Base-by-base conservation (phyloP, 2,113 vertebrate species). In the Atractosteus spatula region DNA sequence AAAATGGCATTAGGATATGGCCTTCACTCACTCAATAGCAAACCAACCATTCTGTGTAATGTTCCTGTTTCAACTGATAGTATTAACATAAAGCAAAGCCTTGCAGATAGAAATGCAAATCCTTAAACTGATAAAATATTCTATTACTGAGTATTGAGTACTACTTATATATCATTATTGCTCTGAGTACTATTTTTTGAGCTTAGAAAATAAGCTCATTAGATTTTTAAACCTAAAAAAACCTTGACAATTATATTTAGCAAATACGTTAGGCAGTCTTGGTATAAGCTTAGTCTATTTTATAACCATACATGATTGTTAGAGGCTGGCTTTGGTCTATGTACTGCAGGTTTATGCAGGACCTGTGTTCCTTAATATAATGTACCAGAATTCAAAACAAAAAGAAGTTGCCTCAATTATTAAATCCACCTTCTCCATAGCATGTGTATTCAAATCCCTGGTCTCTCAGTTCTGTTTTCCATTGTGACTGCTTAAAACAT, bases 391-490 rank as follows among this genome's bases (percentile, higher is more conserved):
- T 74, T 80, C 85, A 78, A 86, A 84, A 79, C 79, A 83, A 81
- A 82, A 81, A 76, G 72, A 79, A 74, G 86, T 88, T 86, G 82
- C 78, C 82, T 84, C 82, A 67, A 77, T 84, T 81, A 82, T 80
- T 84, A 83, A 86, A 84, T 77, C 45, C 76, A 78, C 74, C 80
- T 80, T 71, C 79, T 80, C 68, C 74, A 76, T 64, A 2, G 75
- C 79, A 80, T 82, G 75, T 74, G 10, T 51, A 7, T 51, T 51
- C 29, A 29, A 76, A 78, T 79, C 79, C 73, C 76, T 83, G 76
- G 80, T 78, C 77, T 73, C 79, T 81, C 69, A 66, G 80, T 67
- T 70, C 81, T 74, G 76, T 84, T 72, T 73, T 81, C 69, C 73
- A 55, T 80, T 73, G 57, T 76, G 81, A 79, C 77, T 81, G 83